Base-by-base conservation (phyloP, 2,797 vertebrate species). In the Lophotriccus pileatus region DNA sequence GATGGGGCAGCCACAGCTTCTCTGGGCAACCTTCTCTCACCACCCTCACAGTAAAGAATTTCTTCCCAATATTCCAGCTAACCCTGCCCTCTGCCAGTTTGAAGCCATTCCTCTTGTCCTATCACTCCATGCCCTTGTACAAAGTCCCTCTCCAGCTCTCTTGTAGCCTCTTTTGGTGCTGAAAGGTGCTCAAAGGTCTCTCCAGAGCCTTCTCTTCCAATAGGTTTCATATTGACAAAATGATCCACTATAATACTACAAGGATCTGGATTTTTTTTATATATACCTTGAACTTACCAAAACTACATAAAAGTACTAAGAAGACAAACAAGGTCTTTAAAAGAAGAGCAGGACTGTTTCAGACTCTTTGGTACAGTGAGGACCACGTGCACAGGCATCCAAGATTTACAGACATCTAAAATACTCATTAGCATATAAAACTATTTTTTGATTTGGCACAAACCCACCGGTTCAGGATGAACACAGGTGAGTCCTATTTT, bases 341-440 rank as follows among this genome's bases (percentile, higher is more conserved):
- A 50, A 32, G n/a, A 50, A 15, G 15, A 67, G 21, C 2, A 46
- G 43, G 36, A 32, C 13, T 52, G 23, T 79, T 84, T 73, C 81
- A 91, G 73, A n/a, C 50, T 50, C 70, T 23, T 5, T 37, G 23
- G 12, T 22, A 28, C 36, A 59, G n/a, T 4, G 8, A 73, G 25
- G 25, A 44, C 19, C 22, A 36, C 5, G 14, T 43, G 44, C 49
- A 56, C 36, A 55, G 20, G 39, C 32, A 81, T 18, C 17, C 6
- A 37, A 28, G 34, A 30, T 15, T 28, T 11, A 32, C 39, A 27
- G 7, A 4, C 3, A 6, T 34, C 16, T 34, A 53, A 58, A 59
- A 84, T 6, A 17, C 5, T 47, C 6, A 2, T 4, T 20, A 46
- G 10, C 1, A 3, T 1, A n/a, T 2, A 14, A 7, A 43, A 59